These are phyloP conservation scores for Gasterosteus aculeatus DNA, from an alignment of 2,113 vertebrate genomes.

Conservation along the genomic window DNA sequence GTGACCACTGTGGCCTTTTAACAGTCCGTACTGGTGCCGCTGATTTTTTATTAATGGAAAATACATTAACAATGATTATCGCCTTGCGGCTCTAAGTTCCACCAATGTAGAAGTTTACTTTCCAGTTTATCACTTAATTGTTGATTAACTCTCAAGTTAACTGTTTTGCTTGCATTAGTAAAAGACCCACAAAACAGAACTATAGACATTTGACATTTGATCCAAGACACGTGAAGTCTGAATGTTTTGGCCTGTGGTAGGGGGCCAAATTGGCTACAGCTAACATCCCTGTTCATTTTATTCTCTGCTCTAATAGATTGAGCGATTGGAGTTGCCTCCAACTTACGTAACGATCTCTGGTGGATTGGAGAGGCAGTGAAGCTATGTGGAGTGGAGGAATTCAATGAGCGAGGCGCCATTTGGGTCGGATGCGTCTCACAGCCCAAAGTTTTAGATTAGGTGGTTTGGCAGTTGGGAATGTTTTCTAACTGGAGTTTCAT, in stretches of 20 bases:
- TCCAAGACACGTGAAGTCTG: slow-evolving; percentile 9
- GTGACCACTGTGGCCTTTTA: neutral
- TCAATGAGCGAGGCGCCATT: slow-evolving; percentile 30
- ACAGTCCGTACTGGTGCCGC: neutral
- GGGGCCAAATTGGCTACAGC: slow-evolving; percentile 8
- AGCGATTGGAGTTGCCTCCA: slow-evolving; percentile 18
- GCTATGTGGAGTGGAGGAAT: slow-evolving; percentile 52
- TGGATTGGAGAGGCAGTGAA: slow-evolving; percentile 33
- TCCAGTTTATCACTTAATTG: neutral
- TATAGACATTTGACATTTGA: slow-evolving; percentile 55
- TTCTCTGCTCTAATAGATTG: slow-evolving; percentile 30
- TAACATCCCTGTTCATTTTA: slow-evolving; percentile 35
- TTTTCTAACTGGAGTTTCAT: neutral
- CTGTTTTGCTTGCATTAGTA: slow-evolving; percentile 5
- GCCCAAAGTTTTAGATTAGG: neutral
- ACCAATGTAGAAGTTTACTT: neutral
- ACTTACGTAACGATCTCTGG: slow-evolving; percentile 47
- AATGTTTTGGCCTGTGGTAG: neutral
- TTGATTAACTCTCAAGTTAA: neutral
- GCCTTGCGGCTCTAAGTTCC: neutral
- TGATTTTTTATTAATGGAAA: neutral
- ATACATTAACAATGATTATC: neutral
- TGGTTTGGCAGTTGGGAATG: neutral
- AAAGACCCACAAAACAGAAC: neutral
- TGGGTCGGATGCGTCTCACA: slow-evolving; percentile 26